Base-by-base conservation (phyloP, 2,888 invertebrate genomes). In the Chloroclysta siterata region DNA sequence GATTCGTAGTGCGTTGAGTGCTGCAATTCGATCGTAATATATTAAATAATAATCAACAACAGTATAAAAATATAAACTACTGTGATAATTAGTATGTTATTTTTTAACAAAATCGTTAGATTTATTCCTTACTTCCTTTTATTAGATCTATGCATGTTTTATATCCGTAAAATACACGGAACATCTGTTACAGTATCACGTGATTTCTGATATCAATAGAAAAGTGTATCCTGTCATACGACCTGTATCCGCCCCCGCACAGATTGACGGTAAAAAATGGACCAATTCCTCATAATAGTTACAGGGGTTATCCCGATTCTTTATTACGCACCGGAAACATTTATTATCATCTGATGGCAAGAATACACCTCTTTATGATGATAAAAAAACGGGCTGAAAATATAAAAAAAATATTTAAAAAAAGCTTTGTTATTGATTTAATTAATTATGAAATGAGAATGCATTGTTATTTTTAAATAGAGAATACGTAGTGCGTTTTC, bases 161-260 rank as follows among this genome's bases (percentile, higher is more conserved):
- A 63, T 46, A 48, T 52, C 48, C 55, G 52, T 53, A 57, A 66
- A 66, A 60, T 52, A 44, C 42, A 55, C 11, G 48, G 53, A 71
- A 84, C 90, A 91, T 88, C 89, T 92, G 91, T 82, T 83, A 70
- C 66, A 65, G 74, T 81, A 85, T 88, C 84, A 84, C 85, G 83
- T 85, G 85, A 84, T 78, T 65, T 87, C 81, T 88, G 87, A 86
- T 89, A 89, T 84, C 80, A 84, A 83, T 78, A 80, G 79, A 83
- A 85, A 82, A 90, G 83, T 80, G 82, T 88, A 90, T 92, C 91
- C 92, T 90, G 93, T 90, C 90, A 93, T 89, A 87, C 72, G 92
- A 93, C 75, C 83, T 84, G 87, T 88, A 90, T 91, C 93, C 93
- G 91, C 91, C 92, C 87, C 75, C 88, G 80, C 84, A 81, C 84